Percentiles rank a stretch among this genome's conserved stretches.
phyloP scores from a whole-genome alignment of 2,797 vertebrate species.

The Chelidonichthys spinosus region DNA sequence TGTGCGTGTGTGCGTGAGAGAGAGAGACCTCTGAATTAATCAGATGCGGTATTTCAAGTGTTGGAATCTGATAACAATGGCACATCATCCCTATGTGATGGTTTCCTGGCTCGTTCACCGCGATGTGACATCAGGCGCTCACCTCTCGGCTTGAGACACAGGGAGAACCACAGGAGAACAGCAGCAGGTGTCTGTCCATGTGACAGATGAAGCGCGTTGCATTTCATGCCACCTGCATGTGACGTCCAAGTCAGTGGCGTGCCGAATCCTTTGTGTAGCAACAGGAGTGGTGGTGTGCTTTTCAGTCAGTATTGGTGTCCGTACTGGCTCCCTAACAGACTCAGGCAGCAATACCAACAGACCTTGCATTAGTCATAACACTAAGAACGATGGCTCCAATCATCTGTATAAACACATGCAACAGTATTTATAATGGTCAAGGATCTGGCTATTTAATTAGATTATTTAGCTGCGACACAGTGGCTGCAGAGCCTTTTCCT shows the following conservation, averaged over 20 bases:
- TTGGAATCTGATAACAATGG: conserved; percentile 43
- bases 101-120: neutral
- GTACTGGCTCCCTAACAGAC: conserved; percentile 6
- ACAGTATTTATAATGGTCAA: conserved; percentile 1
- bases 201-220: conserved; percentile 12
- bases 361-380: conserved; percentile 19
- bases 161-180: conserved; percentile 10
- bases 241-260: conserved; percentile 8
- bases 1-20: neutral
- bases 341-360: conserved; percentile 5
- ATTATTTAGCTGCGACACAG: conserved; percentile 14
- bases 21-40: conserved; percentile 44
- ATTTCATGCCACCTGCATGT: conserved; percentile 27
- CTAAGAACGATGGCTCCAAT: neutral
- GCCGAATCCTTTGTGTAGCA: conserved; percentile 21
- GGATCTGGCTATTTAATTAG: neutral
- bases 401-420: conserved; percentile 8
- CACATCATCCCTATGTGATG: conserved; percentile 26
- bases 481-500: neutral
- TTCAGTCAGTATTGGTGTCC: conserved; percentile 20
- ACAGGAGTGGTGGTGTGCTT: conserved; percentile 29
- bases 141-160: conserved; percentile 3
- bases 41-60: conserved; percentile 32
- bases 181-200: conserved; percentile 37
- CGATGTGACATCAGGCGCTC: conserved; percentile 18